phyloP scores from a whole-genome alignment of 2,113 vertebrate genomes.

The Solea solea region DNA sequence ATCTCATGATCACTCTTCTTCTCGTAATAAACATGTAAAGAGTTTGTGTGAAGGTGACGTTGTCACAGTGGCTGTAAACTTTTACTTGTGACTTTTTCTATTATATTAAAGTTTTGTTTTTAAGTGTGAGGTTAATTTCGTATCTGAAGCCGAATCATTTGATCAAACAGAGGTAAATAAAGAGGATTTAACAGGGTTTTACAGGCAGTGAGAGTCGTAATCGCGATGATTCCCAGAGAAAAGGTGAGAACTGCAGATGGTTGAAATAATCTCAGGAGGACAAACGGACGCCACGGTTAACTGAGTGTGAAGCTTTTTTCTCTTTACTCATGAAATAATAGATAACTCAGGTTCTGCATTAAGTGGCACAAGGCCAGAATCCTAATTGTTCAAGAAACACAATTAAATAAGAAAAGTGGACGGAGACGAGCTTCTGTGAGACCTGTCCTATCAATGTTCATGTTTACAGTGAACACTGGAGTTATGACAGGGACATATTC shows the following conservation, averaged over 20 bases:
- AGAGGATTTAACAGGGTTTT: neutral
- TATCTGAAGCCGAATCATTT: neutral
- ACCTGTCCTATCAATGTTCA: constrained; percentile 48
- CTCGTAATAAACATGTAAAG: too few species aligned
- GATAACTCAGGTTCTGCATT: constrained; percentile 81
- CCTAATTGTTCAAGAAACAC: constrained; percentile 56
- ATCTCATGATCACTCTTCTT: too few species aligned
- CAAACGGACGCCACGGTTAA: constrained; percentile 75
- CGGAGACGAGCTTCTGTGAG: constrained; percentile 33
- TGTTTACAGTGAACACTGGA: constrained; percentile 52
- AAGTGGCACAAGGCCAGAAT: constrained; percentile 70
- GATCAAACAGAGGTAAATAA: neutral
- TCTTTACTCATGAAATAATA: constrained; percentile 84
- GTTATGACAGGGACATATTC: neutral
- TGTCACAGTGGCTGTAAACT: too few species aligned
- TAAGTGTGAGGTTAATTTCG: too few species aligned
- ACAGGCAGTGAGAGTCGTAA: neutral
- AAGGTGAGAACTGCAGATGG: constrained; percentile 34
- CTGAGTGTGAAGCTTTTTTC: constrained; percentile 78
- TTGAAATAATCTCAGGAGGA: constrained; percentile 56
- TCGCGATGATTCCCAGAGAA: constrained; percentile 32
- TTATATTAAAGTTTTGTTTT: too few species aligned
- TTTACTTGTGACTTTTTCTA: too few species aligned
- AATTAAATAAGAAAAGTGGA: constrained; percentile 47
- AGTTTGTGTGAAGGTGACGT: too few species aligned